Conservation (phyloP, 2,888 invertebrate species). For the Phyllotreta cruciferae region DNA sequence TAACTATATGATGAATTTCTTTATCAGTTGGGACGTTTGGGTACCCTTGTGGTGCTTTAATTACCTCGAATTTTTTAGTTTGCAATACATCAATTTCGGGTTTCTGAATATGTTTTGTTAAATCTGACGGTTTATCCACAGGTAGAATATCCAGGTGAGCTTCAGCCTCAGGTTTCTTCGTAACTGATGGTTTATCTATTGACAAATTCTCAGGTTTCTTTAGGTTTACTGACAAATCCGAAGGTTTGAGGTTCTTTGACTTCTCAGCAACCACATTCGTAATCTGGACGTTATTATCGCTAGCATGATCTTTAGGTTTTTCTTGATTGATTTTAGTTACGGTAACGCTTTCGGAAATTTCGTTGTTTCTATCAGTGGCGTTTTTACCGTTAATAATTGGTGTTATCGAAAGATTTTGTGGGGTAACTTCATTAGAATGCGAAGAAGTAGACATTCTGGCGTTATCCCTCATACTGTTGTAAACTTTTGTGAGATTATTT, state of each 20-base stretch:
- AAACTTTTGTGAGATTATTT: conserved; percentile 53
- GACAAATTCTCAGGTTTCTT: too few relatives aligned
- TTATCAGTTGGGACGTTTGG: background rate
- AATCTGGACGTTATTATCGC: too few relatives aligned
- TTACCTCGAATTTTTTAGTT: background rate
- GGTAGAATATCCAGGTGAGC: background rate
- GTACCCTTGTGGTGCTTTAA: too few relatives aligned
- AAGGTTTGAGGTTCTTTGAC: too few relatives aligned
- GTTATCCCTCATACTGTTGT: conserved; percentile 40
- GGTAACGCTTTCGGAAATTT: conserved; percentile 26
- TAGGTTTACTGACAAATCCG: too few relatives aligned
- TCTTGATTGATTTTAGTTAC: conserved; percentile 26
- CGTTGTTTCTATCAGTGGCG: conserved; percentile 5
- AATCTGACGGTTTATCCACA: conserved; percentile 19
- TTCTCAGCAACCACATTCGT: too few relatives aligned
- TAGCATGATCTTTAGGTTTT: too few relatives aligned
- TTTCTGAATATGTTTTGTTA: conserved; percentile 20
- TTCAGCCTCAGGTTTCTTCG: background rate
- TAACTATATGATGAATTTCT: background rate
- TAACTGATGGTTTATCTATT: too few relatives aligned
- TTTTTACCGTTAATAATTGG: conserved; percentile 27
- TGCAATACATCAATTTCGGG: conserved; percentile 18
- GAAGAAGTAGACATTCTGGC: conserved; percentile 7
- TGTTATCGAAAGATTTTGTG: conserved; percentile 27
- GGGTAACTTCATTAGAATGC: background rate